phyloP scores from a whole-genome alignment of 2,888 invertebrate species.

The Erebia epiphron region DNA sequence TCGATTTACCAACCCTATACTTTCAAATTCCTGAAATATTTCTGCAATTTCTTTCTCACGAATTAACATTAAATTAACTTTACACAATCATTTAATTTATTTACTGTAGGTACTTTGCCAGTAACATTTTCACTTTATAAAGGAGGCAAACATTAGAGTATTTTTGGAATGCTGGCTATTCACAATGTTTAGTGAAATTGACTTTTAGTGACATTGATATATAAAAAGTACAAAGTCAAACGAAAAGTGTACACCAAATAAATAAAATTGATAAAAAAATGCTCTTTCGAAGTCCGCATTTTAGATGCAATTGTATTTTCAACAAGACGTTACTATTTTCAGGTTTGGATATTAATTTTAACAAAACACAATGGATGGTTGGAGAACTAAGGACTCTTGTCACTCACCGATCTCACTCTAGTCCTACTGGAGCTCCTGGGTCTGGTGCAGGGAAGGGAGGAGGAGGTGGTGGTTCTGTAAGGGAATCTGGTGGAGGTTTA shows the following conservation, averaged over 20 bases:
- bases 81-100: no score
- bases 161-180: neutral
- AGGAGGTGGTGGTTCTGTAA: slow-evolving; percentile 58
- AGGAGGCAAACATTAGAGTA: no score
- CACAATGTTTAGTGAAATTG: neutral
- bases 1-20: neutral
- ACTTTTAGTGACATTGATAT: neutral
- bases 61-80: no score
- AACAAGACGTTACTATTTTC: neutral
- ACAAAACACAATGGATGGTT: neutral
- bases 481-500: slow-evolving; percentile 60
- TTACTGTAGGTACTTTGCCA: no score
- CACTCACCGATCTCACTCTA: slow-evolving; percentile 20
- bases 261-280: slow-evolving; percentile 5
- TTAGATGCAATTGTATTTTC: neutral
- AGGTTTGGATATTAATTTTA: neutral
- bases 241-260: neutral
- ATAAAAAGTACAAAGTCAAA: neutral
- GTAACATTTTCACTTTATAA: no score
- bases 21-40: neutral
- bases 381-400: neutral
- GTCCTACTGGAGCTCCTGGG: slow-evolving; percentile 48
- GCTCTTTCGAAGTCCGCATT: neutral
- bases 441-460: slow-evolving; percentile 64
- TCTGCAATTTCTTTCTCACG: neutral